Percentiles rank a stretch among this genome's conserved stretches.
Evolutionary conservation across 2,888 invertebrate species (phyloP).

Genomic region (Heliconius ismenius): DNA sequence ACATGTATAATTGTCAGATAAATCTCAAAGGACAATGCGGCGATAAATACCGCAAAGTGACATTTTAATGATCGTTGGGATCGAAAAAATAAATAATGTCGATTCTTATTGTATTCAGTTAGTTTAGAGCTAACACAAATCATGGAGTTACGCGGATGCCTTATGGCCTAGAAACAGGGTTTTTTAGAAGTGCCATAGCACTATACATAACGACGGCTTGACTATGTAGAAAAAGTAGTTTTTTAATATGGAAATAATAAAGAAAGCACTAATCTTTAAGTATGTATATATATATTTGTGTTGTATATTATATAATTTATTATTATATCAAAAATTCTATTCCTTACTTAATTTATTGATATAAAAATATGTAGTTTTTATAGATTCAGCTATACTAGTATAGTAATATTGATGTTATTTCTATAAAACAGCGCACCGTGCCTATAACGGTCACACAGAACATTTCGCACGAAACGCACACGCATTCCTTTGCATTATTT

Average conservation of each 20-base stretch:
- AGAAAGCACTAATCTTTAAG: no score
- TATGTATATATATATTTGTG: no score
- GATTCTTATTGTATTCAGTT: constrained; percentile 31
- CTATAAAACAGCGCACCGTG: constrained; percentile 17
- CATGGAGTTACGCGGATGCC: constrained; percentile 20
- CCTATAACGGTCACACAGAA: constrained; percentile 51
- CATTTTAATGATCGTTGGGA: constrained; percentile 11
- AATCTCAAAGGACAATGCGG: constrained; percentile 14
- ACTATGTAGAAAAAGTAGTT: background rate
- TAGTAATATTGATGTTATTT: constrained; percentile 23
- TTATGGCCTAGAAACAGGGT: background rate
- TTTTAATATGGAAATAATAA: background rate
- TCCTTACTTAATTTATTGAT: background rate
- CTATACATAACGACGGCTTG: background rate
- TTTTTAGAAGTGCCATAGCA: constrained; percentile 1
- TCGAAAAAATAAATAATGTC: constrained; percentile 23
- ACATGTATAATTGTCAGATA: constrained; percentile 17
- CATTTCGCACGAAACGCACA: constrained; percentile 68
- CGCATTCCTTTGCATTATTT: constrained; percentile 72
- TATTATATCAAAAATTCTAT: no score
- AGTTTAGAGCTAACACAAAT: constrained; percentile 30
- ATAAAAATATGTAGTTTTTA: background rate
- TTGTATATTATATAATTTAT: no score
- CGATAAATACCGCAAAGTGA: constrained; percentile 15
- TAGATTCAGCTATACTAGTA: background rate